Evolutionary conservation across 2,113 vertebrate species (phyloP).

Genomic region (Isichthys henryi): DNA sequence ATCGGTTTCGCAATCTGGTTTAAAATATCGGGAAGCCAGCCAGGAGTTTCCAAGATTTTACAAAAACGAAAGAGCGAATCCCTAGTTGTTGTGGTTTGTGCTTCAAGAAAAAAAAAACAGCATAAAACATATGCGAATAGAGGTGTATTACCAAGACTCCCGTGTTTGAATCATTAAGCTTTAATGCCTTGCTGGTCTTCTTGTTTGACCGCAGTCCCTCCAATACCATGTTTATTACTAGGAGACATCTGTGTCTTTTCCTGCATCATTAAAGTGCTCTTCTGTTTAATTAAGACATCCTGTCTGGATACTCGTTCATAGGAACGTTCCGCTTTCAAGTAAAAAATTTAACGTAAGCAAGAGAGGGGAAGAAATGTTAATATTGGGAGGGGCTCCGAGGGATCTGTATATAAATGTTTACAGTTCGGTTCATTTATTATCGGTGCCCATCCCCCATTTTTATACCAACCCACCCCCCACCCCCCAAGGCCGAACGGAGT

Average conservation of each 20-base stretch:
- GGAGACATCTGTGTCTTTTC: neutral
- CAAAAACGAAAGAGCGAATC: neutral
- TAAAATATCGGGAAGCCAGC: neutral
- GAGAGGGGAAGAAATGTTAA: neutral
- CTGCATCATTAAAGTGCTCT: neutral
- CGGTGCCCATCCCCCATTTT: neutral
- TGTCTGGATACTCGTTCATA: neutral
- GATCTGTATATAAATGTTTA: slow-evolving; percentile 7
- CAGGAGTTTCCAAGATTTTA: neutral
- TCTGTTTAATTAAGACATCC: neutral
- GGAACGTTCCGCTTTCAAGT: neutral
- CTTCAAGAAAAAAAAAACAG: neutral
- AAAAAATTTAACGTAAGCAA: neutral
- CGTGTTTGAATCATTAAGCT: neutral
- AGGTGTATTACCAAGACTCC: neutral
- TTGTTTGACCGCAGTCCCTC: neutral
- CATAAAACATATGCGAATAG: neutral
- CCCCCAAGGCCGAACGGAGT: neutral
- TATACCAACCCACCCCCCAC: neutral
- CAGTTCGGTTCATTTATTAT: neutral
- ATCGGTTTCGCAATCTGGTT: neutral
- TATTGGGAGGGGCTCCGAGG: neutral
- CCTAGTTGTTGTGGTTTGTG: neutral
- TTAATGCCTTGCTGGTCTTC: neutral
- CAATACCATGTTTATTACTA: neutral